Base-by-base conservation (phyloP, 2,113 vertebrate species). In the Notarius lentiginosus region DNA sequence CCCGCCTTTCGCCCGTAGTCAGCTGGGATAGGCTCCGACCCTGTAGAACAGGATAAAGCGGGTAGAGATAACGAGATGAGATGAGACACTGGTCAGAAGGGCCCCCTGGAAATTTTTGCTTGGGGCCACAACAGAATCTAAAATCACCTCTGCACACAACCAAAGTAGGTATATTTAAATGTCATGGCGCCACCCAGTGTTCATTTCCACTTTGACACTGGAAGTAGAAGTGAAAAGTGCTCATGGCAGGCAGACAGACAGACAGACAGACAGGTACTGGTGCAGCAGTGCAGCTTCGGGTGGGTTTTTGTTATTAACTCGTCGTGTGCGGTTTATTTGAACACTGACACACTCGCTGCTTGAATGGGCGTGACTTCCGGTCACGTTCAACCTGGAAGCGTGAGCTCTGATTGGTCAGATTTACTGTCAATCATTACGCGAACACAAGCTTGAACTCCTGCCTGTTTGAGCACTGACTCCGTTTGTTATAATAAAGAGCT, bases 171-270 rank as follows among this genome's bases (percentile, higher is more conserved):
- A 22, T 8, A 10, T 49, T 73, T 30, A 41, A 82, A 79, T 55
- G 47, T 58, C 55, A 61, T 86, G 41, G 90, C 87, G 87, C 90
- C 87, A 87, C 72, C 88, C 12, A 85, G 88, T 88, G 90, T 73
- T 47, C 10, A 79, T 11, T 58, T n/a, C 9, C 56, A 49, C 34
- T 55, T 47, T 60, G 65, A 20, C 56, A 82, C 30, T 22, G 18
- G 82, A 0, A 72, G 27, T 53, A 53, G 1, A 55, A 18, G n/a
- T 55, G 34, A 41, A 2, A 41, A 41, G 34, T 41, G 34, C 34
- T 41, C 34, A 3, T 2, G 34, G 34, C 30, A 30, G 34, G 34
- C 34, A 41, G 34, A 41, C 34, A 41, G 34, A 3, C 34, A 41
- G 34, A 0, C 34, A 41, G 34, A 1, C 34, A 34, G 34, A 34